A percentile compares a stretch with the other conserved stretches of the same genome.
Evolutionary conservation across 1,140 invertebrate genomes (phyloP).

Genomic region (Radopholus similis): DNA sequence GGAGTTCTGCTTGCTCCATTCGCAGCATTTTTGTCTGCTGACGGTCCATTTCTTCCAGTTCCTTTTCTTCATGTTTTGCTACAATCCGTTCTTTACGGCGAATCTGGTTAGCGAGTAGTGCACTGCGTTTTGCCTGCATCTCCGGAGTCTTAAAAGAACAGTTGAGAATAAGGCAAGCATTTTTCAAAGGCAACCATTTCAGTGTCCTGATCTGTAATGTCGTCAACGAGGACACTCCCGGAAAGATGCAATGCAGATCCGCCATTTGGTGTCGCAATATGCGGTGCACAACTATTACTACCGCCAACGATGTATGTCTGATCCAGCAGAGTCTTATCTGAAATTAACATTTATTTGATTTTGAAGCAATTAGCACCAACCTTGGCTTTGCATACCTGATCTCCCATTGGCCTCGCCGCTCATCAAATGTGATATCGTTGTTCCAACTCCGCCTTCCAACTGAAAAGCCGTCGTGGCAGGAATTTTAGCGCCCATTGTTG

Average conservation of each 20-base stretch:
- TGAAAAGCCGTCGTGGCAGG: background rate
- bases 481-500: background rate
- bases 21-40: constrained; percentile 77
- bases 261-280: background rate
- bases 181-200: background rate
- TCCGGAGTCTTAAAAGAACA: constrained; percentile 64
- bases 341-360: background rate
- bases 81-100: constrained; percentile 77
- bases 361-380: background rate
- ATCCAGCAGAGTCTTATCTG: background rate
- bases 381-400: background rate
- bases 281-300: background rate
- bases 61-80: constrained; percentile 76
- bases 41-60: constrained; percentile 84
- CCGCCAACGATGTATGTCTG: background rate
- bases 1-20: constrained; percentile 86
- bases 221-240: background rate
- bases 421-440: background rate
- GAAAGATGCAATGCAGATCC: background rate
- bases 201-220: background rate
- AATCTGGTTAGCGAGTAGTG: constrained; percentile 59
- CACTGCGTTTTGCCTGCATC: constrained; percentile 60
- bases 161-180: too few species aligned
- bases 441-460: background rate
- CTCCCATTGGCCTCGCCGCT: background rate